phyloP scores from a whole-genome alignment of 1,140 invertebrate genomes.

The Drosophila kohkoa region DNA sequence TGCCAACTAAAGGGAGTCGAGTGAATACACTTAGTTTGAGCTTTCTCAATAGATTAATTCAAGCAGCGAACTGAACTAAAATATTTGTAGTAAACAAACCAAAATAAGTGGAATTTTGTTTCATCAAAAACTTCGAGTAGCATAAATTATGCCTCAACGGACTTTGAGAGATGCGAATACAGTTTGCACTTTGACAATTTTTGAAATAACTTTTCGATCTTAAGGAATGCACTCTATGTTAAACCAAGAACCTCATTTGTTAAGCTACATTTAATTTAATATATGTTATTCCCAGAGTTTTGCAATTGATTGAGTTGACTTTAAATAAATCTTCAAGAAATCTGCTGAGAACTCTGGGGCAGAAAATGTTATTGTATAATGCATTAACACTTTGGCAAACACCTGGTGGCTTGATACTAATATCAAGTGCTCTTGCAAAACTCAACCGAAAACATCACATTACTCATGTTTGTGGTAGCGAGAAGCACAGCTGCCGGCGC shows the following conservation, averaged over 20 bases:
- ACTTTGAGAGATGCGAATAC: background rate
- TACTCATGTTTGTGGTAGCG: conserved; percentile 77
- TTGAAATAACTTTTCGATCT: too few species aligned
- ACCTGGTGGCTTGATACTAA: conserved; percentile 52
- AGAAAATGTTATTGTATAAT: conserved; percentile 50
- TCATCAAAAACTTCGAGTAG: conserved; percentile 12
- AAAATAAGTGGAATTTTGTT: conserved; percentile 25
- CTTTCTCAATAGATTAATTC: conserved; percentile 70
- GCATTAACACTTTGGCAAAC: conserved; percentile 64
- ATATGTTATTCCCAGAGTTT: conserved; percentile 29
- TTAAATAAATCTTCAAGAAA: conserved; percentile 48
- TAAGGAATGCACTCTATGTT: background rate
- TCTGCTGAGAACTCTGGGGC: conserved; percentile 1
- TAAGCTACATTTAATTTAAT: conserved; percentile 5
- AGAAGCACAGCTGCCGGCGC: conserved; percentile 40
- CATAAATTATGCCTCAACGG: conserved; percentile 24
- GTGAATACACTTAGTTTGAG: conserved; percentile 38
- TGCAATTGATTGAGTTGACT: conserved; percentile 64
- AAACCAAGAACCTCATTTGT: conserved; percentile 15
- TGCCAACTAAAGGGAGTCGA: conserved; percentile 5
- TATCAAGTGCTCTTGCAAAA: conserved; percentile 19
- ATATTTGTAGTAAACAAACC: conserved; percentile 45
- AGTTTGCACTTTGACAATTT: background rate
- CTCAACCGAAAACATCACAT: conserved; percentile 61
- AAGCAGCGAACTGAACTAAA: conserved; percentile 44